phyloP scores from a whole-genome alignment of 2,113 vertebrate species.

The Harpagus bidentatus region DNA sequence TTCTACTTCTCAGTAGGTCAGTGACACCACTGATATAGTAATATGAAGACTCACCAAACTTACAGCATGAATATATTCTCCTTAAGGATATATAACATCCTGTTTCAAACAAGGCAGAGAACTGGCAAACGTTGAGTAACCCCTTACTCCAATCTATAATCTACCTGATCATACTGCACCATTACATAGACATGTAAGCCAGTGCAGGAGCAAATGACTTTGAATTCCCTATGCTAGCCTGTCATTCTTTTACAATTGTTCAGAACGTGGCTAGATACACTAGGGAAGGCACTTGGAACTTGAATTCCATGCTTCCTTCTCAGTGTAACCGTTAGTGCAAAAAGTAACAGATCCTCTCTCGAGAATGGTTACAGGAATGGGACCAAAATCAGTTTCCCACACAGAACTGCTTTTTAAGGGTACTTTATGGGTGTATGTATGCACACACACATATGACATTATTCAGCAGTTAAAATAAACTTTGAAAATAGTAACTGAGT shows the following conservation, averaged over 20 bases:
- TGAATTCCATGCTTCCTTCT: not conserved
- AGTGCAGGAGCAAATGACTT: not conserved
- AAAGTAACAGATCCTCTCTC: not conserved
- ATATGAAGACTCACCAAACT: not conserved
- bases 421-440: not conserved
- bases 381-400: not conserved
- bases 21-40: not conserved
- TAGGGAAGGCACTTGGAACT: not conserved
- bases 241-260: not conserved
- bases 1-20: not conserved
- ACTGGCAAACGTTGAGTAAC: not conserved
- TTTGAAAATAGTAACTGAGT: not conserved
- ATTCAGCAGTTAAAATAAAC: not conserved
- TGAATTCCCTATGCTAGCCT: fast-evolving
- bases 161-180: not conserved
- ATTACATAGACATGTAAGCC: fast-evolving
- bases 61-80: not conserved
- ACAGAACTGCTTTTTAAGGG: not conserved
- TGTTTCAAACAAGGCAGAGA: not conserved
- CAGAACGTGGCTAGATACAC: not conserved
- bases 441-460: not conserved
- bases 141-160: not conserved
- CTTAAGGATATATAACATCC: not conserved
- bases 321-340: not conserved
- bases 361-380: not conserved